phyloP scores from a whole-genome alignment of 1,140 invertebrate genomes.

The Drosophila bifasciata region DNA sequence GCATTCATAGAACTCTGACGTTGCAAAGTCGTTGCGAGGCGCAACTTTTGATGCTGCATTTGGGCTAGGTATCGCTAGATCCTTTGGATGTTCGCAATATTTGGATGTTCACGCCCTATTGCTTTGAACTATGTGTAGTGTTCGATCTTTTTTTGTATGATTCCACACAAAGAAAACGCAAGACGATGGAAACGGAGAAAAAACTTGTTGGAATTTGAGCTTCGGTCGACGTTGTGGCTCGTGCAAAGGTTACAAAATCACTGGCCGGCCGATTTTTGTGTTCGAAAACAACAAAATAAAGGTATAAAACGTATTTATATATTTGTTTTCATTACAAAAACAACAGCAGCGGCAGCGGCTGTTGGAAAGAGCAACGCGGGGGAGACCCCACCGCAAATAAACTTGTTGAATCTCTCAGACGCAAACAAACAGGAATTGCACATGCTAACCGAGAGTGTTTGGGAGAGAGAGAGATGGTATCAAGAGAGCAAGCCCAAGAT shows the following conservation, averaged over 20 bases:
- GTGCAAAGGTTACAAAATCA: constrained; percentile 74
- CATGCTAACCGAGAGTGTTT: constrained; percentile 29
- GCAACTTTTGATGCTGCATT: constrained; percentile 64
- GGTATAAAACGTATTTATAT: constrained; percentile 58
- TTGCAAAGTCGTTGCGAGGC: constrained; percentile 37
- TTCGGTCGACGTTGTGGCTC: constrained; percentile 43
- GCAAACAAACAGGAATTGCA: constrained; percentile 76
- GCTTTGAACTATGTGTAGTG: not conserved
- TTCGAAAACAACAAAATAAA: constrained; percentile 58
- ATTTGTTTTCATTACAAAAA: constrained; percentile 71
- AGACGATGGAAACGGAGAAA: constrained; percentile 20
- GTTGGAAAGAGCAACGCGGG: not conserved
- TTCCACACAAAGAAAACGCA: constrained; percentile 16
- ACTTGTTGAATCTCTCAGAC: constrained; percentile 59
- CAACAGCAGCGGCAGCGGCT: constrained; percentile 5
- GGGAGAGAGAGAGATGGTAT: constrained; percentile 11
- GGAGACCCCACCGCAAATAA: constrained; percentile 45
- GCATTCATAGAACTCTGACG: constrained; percentile 26
- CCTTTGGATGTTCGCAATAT: constrained; percentile 12
- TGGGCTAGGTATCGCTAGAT: not conserved
- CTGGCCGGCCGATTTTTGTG: constrained; percentile 62
- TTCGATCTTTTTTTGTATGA: constrained; percentile 23
- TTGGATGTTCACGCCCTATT: constrained; percentile 48
- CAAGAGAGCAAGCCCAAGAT: not conserved
- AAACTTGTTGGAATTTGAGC: constrained; percentile 56